Evolutionary conservation across 2,888 invertebrate species (phyloP), one percentile per base, ranked within the genome.

Genomic region (Drosophila recens): DNA sequence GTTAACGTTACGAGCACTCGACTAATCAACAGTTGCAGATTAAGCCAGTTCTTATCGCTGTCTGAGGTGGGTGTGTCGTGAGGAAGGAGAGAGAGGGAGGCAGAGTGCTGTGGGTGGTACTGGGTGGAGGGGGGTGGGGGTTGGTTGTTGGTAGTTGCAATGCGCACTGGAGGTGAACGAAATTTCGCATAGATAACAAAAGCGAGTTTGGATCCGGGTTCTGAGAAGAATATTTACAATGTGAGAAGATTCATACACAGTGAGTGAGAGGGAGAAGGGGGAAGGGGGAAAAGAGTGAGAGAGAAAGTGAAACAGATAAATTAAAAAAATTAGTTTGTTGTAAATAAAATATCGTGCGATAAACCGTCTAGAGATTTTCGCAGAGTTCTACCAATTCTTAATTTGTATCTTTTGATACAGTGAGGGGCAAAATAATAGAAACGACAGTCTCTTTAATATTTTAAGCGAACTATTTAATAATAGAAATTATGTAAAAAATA

Each of bases 11-110:
- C 67, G 79, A 71, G 52, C 53, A 74, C 59, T 46, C 63, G 52
- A 57, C 74, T 76, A 70, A 76, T 78, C 78, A 78, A 57, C 78
- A 62, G 46, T 58, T 61, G 38, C 20, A 45, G 66, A 73, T 78
- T 70, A 77, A 73, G 58, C 49, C 59, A 15, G 30, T 13, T 23
- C 74, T 76, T 73, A 77, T 65, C 76, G 73, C 76, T 77, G 52
- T 4, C 30, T 20, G n/a, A 20, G n/a, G 40, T n/a, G 45, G 30
- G 49, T 17, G 42, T 17, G 57, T 40, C 33, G 5, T 8, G 51
- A 33, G 23, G 13, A 40, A 30, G 20, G 27, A 13, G 17, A 9
- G 1, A 27, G 52, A 4, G 10, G 9, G n/a, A n/a, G n/a, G n/a
- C n/a, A 0, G 9, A 15, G 5, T 36, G 20, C 8, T 30, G 30